Evolutionary conservation across 2,797 vertebrate species (phyloP), one percentile per base, ranked within the genome.

Genomic region (Dipus sagitta): DNA sequence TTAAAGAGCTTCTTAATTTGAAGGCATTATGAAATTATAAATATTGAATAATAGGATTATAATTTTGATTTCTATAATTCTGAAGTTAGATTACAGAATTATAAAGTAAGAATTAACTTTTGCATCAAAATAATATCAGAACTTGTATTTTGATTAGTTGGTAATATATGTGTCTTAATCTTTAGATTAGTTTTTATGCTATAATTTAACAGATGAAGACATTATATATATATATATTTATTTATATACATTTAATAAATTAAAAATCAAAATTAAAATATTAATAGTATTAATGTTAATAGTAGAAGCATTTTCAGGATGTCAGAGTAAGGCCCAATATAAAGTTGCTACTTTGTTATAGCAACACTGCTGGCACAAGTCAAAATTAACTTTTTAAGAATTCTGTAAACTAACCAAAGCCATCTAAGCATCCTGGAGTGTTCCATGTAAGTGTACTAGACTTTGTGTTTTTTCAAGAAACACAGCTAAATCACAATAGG

Each of bases 351-450:
- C 20, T 89, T 60, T 30, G 23, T 67, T 64, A 87, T 70, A 84
- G 30, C 2, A 64, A 58, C 2, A 87, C 26, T 38, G 13, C 38
- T 52, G 7, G 4, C 2, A 90, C 47, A n/a, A n/a, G 17, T 90
- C 32, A 71, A 89, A 84, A 80, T 84, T 26, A 81, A 42, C 8
- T 6, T 77, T 86, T 92, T 80, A 38, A 24, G 34, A 76, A 76
- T 38, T 77, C 21, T 72, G 47, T 64, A 75, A 84, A 65, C 77
- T 96, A 65, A 47, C 13, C 26, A 71, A 78, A 34, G 13, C 7
- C 14, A 83, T 83, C 68, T 4, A 75, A 81, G 6, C 30, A 42
- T 21, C 10, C 34, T 47, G 47, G 47, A 47, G 47, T 9, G 11
- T 47, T 47, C 47, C 47, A 47, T 47, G 47, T 47, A 47, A 47